Base-by-base conservation (phyloP, 1,140 invertebrate genomes). In the Platyscapa corneri region DNA sequence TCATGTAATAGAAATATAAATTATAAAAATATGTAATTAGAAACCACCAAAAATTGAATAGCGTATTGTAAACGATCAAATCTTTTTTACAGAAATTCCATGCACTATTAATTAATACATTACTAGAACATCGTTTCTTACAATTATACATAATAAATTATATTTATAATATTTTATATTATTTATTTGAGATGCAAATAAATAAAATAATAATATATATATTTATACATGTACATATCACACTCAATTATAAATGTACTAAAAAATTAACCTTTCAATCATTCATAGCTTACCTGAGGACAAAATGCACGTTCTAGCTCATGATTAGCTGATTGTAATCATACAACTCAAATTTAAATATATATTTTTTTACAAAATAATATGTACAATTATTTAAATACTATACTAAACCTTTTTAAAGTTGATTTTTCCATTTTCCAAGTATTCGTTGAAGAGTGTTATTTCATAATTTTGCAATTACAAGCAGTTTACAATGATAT, bases 211-310 rank as follows among this genome's bases (percentile, higher is more conserved):
- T 56, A 53, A 77, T 34, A 56, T 77, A 20, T 56, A 18, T n/a
- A n/a, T n/a, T n/a, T n/a, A n/a, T n/a, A n/a, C n/a, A n/a, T n/a
- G n/a, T n/a, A n/a, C n/a, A n/a, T 20, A n/a, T 46, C 27, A 74
- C 46, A 65, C 27, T 77, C 65, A 77, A 37, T 77, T n/a, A 65
- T 39, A 8, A 64, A 53, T 83, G 53, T 39, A 32, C 46, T 32
- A 76, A 6, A 42, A 18, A 23, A n/a, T 37, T 82, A 18, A 32
- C 12, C 14, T 82, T 67, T 27, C 30, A 53, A 67, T 67, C 20
- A 78, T 53, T 34, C 39, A 37, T 84, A 77, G 30, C 75, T 84
- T 84, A 84, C 83, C 83, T 79, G 39, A 75, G 5, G 49, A 39
- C 56, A 81, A 60, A 64, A 14, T 23, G 79, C 10, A 79, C 8